Evolutionary conservation across 2,113 vertebrate species (phyloP).

Genomic region (Petrocephalus zakoni): DNA sequence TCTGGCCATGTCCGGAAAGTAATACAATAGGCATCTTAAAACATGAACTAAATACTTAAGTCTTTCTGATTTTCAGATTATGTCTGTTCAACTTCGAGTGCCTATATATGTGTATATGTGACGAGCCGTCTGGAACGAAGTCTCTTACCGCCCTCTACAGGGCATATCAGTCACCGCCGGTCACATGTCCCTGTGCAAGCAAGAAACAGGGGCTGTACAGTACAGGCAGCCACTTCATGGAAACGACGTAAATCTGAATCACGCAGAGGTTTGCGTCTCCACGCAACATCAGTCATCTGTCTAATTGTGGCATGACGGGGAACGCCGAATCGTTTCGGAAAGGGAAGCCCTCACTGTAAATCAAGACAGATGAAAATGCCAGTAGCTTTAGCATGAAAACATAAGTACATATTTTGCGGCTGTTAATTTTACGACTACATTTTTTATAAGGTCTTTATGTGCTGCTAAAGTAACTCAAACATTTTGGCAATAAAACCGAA

Average conservation of each 20-base stretch:
- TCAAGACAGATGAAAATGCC: slow-evolving; percentile 52
- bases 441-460: slow-evolving; percentile 70
- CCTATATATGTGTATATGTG: slow-evolving; percentile 21
- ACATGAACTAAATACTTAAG: not conserved
- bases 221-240: slow-evolving; percentile 37
- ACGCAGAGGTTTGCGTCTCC: not conserved
- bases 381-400: slow-evolving; percentile 55
- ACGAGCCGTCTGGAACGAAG: slow-evolving; percentile 28
- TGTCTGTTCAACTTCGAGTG: not conserved
- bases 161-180: not conserved
- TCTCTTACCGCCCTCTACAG: slow-evolving; percentile 62
- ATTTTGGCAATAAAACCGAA: slow-evolving; percentile 59
- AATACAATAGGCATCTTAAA: not conserved
- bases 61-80: not conserved
- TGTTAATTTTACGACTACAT: slow-evolving; percentile 66
- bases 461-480: slow-evolving; percentile 61
- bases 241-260: not conserved
- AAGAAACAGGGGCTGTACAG: not conserved
- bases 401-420: slow-evolving; percentile 68
- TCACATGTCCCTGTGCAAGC: not conserved
- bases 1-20: not conserved
- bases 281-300: not conserved
- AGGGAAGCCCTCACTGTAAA: slow-evolving; percentile 9
- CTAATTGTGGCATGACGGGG: not conserved
- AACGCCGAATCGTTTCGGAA: not conserved